Evolutionary conservation across 2,888 invertebrate species (phyloP).

Genomic region (Lumbricus terrestris): DNA sequence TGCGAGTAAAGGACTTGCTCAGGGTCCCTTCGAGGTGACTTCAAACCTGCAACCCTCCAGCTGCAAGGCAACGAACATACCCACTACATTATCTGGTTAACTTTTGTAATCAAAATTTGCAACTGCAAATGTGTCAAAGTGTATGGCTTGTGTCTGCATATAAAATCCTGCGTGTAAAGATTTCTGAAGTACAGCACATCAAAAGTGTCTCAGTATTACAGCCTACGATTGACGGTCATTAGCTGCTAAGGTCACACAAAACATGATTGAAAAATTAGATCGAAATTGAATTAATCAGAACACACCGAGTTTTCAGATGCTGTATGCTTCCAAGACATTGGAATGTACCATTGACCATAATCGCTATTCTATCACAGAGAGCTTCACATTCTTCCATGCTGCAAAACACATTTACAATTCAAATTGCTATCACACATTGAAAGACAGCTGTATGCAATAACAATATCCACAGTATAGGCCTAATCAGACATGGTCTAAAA

Average conservation of each 20-base stretch:
- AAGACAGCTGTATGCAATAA: neutral
- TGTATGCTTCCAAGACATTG: constrained; percentile 73
- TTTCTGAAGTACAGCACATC: neutral
- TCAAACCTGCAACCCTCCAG: too few relatives aligned
- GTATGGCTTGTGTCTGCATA: neutral
- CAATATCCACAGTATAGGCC: too few relatives aligned
- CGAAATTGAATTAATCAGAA: neutral
- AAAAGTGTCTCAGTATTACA: neutral
- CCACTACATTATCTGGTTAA: neutral
- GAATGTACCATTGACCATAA: constrained; percentile 72
- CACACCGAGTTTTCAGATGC: constrained; percentile 67
- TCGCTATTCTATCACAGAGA: constrained; percentile 73
- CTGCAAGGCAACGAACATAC: too few relatives aligned
- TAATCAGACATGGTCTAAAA: too few relatives aligned
- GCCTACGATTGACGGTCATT: neutral
- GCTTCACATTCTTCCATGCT: constrained; percentile 85
- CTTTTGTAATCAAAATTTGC: too few relatives aligned
- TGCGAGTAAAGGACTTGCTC: too few relatives aligned
- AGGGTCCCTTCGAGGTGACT: too few relatives aligned
- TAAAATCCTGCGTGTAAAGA: neutral
- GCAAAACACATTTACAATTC: constrained; percentile 30
- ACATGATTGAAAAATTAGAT: neutral
- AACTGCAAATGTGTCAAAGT: too few relatives aligned
- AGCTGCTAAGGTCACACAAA: neutral
- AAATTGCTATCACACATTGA: neutral